phyloP scores from a whole-genome alignment of 2,113 vertebrate genomes.

The Periophthalmus modestus region DNA sequence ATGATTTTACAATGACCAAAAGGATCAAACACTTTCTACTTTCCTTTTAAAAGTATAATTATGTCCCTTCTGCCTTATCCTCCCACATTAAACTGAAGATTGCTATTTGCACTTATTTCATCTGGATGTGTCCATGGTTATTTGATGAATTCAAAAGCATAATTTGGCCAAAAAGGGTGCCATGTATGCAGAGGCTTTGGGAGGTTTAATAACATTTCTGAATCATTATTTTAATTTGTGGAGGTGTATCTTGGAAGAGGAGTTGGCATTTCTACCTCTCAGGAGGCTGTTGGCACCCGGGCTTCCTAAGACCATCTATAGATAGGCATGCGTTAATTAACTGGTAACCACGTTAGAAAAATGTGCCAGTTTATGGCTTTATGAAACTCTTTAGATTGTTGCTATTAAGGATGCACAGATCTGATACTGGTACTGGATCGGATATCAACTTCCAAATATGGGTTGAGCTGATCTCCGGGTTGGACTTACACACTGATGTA shows the following conservation, averaged over 20 bases:
- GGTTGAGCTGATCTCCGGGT: too few relatives aligned
- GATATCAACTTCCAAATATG: too few relatives aligned
- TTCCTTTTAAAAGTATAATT: conserved; percentile 36
- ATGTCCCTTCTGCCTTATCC: conserved; percentile 12
- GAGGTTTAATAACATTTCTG: conserved; percentile 32
- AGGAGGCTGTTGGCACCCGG: neutral
- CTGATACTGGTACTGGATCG: too few relatives aligned
- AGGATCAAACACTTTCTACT: conserved; percentile 20
- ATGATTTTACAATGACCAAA: conserved; percentile 36
- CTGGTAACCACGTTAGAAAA: neutral
- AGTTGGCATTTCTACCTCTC: neutral
- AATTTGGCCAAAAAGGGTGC: neutral
- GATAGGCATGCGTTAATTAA: neutral
- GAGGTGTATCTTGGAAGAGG: neutral
- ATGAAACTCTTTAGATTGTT: neutral
- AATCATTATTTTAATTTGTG: conserved; percentile 9
- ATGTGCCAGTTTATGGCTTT: neutral
- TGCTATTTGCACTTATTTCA: conserved; percentile 12
- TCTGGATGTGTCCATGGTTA: conserved; percentile 23
- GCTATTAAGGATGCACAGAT: neutral
- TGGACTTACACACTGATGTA: too few relatives aligned
- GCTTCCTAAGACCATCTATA: neutral
- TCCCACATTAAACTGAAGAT: neutral
- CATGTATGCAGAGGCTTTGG: conserved; percentile 11
- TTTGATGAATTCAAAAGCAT: conserved; percentile 19